Percentiles rank a stretch among this genome's conserved stretches.
These are phyloP conservation scores for Cydia strobilella DNA, from an alignment of 1,140 invertebrate species.

Conservation along the genomic window DNA sequence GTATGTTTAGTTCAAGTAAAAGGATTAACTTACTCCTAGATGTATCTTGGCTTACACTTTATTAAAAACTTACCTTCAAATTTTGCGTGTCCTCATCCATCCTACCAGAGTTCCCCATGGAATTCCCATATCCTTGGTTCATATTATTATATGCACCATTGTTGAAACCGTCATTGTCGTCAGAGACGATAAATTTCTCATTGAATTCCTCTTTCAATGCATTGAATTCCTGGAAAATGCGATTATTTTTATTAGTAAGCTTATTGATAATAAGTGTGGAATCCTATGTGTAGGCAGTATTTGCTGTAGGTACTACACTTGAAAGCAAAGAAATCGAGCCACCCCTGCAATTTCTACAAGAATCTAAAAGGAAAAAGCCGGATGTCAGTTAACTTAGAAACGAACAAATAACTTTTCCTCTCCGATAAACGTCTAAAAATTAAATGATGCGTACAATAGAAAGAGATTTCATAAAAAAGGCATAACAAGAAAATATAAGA, in stretches of 20 bases:
- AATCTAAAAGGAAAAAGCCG: too few relatives aligned
- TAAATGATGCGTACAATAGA: too few relatives aligned
- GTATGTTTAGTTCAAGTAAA: too few relatives aligned
- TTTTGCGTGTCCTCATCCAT: conserved; percentile 53
- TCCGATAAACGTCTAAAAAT: too few relatives aligned
- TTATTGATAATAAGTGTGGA: neutral
- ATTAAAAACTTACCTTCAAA: conserved; percentile 52
- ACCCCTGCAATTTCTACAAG: too few relatives aligned
- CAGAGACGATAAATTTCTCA: conserved; percentile 68
- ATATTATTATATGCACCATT: conserved; percentile 39
- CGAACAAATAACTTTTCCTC: too few relatives aligned
- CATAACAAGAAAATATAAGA: too few relatives aligned
- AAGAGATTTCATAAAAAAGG: too few relatives aligned
- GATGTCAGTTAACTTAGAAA: too few relatives aligned
- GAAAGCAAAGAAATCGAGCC: too few relatives aligned
- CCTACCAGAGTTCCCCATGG: neutral
- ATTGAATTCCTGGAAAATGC: conserved; percentile 67
- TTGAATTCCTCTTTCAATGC: conserved; percentile 70
- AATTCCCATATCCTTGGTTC: conserved; percentile 30
- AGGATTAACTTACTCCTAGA: too few relatives aligned
- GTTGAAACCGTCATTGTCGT: conserved; percentile 55
- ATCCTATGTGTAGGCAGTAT: neutral
- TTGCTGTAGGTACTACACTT: neutral
- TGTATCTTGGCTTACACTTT: neutral
- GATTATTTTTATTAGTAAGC: neutral